Evolutionary conservation across 2,113 vertebrate genomes (phyloP).

Genomic region (Coturnix japonica): DNA sequence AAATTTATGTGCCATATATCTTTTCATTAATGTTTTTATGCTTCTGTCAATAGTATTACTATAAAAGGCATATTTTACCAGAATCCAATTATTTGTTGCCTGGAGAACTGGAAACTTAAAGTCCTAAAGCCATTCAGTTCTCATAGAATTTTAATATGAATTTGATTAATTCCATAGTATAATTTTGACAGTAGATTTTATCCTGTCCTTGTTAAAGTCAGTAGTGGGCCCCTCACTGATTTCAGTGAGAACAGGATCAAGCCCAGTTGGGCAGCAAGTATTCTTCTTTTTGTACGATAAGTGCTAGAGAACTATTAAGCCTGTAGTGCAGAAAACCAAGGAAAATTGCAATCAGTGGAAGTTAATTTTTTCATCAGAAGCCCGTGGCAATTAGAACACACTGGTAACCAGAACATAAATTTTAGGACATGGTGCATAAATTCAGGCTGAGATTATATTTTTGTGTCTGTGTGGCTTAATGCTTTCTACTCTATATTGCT

Average conservation of each 20-base stretch:
- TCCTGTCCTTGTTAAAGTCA: background rate
- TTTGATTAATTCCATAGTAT: slow-evolving; percentile 27
- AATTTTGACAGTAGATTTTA: background rate
- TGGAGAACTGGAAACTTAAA: background rate
- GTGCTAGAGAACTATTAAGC: slow-evolving; percentile 9
- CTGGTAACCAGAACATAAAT: slow-evolving; percentile 49
- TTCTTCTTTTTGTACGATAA: background rate
- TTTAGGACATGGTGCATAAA: slow-evolving; percentile 50
- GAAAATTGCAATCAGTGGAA: slow-evolving; percentile 20
- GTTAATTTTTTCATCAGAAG: slow-evolving; percentile 53
- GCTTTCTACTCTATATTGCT: background rate
- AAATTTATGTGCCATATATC: background rate
- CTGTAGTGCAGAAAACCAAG: slow-evolving; percentile 20
- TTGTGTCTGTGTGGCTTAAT: background rate
- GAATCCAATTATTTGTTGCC: background rate
- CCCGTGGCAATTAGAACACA: slow-evolving; percentile 54
- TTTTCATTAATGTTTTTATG: slow-evolving; percentile 38
- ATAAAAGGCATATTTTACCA: slow-evolving; percentile 27
- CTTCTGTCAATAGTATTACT: slow-evolving; percentile 33
- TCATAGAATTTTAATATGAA: slow-evolving; percentile 43
- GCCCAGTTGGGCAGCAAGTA: background rate
- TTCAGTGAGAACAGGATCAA: background rate
- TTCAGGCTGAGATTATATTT: slow-evolving; percentile 1
- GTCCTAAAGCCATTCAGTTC: slow-evolving; percentile 34
- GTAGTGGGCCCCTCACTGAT: background rate